Evolutionary conservation across 2,113 vertebrate species (phyloP).

Genomic region (Climacteris rufus): DNA sequence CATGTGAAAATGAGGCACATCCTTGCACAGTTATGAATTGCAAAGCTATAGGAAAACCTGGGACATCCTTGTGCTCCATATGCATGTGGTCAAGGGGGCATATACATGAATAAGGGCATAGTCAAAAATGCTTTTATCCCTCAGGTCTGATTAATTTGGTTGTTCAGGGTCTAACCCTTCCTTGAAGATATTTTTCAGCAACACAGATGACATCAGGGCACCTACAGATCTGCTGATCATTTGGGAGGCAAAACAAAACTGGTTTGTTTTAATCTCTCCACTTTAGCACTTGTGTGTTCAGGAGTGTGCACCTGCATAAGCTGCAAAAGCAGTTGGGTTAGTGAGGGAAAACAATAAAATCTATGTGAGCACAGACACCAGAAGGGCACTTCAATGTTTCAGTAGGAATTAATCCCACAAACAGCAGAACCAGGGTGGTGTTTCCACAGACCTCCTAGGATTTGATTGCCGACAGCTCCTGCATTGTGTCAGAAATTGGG

Average conservation of each 20-base stretch:
- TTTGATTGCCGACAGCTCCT: background rate
- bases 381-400: background rate
- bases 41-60: background rate
- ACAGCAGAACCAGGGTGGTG: fast-evolving
- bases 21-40: background rate
- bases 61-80: background rate
- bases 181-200: background rate
- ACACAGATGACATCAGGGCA: background rate
- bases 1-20: background rate
- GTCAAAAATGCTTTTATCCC: background rate
- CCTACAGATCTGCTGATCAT: background rate
- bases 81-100: background rate
- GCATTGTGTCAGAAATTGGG: background rate
- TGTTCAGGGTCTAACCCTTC: background rate
- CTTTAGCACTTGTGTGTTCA: background rate
- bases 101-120: fast-evolving
- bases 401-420: background rate
- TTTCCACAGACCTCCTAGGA: background rate
- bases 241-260: background rate
- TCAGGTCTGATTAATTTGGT: background rate
- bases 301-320: background rate
- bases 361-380: background rate
- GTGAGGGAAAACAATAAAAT: background rate
- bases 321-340: background rate
- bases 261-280: background rate